Evolutionary conservation across 2,113 vertebrate species (phyloP), one percentile per base, ranked within the genome.

Genomic region (Polypterus bichir): DNA sequence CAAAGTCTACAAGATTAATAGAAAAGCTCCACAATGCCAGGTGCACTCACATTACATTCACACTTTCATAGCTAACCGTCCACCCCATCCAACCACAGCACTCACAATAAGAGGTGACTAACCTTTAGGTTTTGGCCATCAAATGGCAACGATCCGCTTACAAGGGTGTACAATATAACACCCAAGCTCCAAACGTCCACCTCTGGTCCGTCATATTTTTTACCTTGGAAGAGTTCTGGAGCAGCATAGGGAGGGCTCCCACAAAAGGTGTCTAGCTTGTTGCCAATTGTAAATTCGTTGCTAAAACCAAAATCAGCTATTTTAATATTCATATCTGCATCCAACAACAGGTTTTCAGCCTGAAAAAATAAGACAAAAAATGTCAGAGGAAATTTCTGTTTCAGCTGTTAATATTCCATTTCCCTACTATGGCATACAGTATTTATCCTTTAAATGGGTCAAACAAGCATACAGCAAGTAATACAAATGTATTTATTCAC

Each of bases 231-330:
- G 48, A 98, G 91, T 53, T 98, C 94, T 0, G 94, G 94, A 10
- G 94, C 94, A 0, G 94, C 94, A 0, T 98, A 98, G 3, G 94
- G 94, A 0, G 94, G 94, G 64, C 93, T 97, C 66, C 94, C 94
- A 65, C 94, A 98, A 81, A 98, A 98, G 0, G 94, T 98, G 85
- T 98, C 94, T 83, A 98, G 76, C 78, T 98, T 98, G 67, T 87
- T 97, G 66, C 94, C 94, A 3, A 93, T 83, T 0, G 88, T 98
- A 79, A 98, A 98, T 80, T 98, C 94, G 0, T 97, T 97, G 76
- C 94, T 98, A 86, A 98, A 97, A 70, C 94, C 94, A 75, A 97
- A 98, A 81, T 97, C 94, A 3, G 94, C 94, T 59, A 98, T 98
- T 89, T 98, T 98, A 76, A 98, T 98, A 82, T 98, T 98, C 94